Percentiles rank a stretch among this genome's conserved stretches.
Evolutionary conservation across 2,888 invertebrate species (phyloP).

Genomic region (Scaptomyza caliginosa): DNA sequence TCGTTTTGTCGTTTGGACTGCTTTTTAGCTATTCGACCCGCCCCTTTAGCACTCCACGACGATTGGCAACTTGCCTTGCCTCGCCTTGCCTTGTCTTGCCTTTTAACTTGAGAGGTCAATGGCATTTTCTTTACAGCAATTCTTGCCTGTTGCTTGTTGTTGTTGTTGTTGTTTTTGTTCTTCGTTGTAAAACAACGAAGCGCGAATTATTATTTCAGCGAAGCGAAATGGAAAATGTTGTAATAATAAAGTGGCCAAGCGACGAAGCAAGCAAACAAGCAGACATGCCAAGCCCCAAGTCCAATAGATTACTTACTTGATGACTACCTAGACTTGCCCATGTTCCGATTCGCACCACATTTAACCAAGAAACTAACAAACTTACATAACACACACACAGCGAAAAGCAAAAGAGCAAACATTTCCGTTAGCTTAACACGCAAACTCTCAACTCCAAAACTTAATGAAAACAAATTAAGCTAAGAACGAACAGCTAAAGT

Average conservation of each 20-base stretch:
- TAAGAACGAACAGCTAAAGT: background rate
- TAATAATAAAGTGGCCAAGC: conserved; percentile 72
- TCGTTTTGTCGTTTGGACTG: conserved; percentile 31
- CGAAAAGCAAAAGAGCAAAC: conserved; percentile 47
- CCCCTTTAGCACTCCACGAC: conserved; percentile 12
- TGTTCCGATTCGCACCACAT: conserved; percentile 34
- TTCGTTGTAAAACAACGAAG: conserved; percentile 72
- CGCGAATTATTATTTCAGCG: conserved; percentile 77
- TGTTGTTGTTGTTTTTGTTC: conserved; percentile 21
- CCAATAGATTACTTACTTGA: conserved; percentile 40
- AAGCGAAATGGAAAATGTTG: conserved; percentile 77
- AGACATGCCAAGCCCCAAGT: conserved; percentile 53
- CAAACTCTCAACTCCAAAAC: conserved; percentile 36
- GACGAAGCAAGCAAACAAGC: conserved; percentile 40
- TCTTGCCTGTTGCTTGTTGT: background rate
- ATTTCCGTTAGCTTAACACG: conserved; percentile 72
- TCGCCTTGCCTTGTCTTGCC: conserved; percentile 21
- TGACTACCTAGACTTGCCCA: conserved; percentile 41
- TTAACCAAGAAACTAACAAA: conserved; percentile 20
- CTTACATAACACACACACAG: conserved; percentile 50
- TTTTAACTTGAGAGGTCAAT: conserved; percentile 45
- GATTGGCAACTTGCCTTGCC: conserved; percentile 30
- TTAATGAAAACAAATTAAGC: conserved; percentile 1
- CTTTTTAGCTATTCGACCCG: background rate
- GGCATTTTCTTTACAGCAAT: conserved; percentile 54